Base-by-base conservation (phyloP, 1,140 invertebrate genomes). In the Chionoecetes opilio region DNA sequence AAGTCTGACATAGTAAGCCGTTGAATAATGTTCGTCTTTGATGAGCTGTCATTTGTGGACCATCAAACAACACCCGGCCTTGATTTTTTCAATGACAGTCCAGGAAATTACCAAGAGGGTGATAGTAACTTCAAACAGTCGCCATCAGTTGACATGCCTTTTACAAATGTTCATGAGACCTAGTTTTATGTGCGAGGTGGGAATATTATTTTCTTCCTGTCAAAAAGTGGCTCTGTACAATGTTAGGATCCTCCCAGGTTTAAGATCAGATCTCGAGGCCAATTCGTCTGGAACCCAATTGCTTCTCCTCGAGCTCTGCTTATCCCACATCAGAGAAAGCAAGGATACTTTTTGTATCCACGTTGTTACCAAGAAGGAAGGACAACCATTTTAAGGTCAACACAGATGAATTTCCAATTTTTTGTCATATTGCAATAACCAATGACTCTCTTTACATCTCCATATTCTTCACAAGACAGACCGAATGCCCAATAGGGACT, bases 111-210 rank as follows among this genome's bases (percentile, higher is more conserved):
- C 6, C 31, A n/a, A 14, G 0, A 41, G 11, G 32, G 84, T n/a
- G 35, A 53, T n/a, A n/a, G n/a, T n/a, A n/a, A 92, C 91, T 32
- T 93, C 3, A 93, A 85, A 46, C 41, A 32, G 35, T 32, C 3
- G 5, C 31, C 92, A 31, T 21, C 17, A 41, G 35, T 93, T 34
- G 82, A 3, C 82, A 93, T 29, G 21, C 34, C 91, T 75, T 92
- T 92, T 29, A 38, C 34, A 41, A 92, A 92, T 5, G 11, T 41
- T 90, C 29, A 90, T 90, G 29, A 90, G 41, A 35, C 41, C 88
- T 41, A 90, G 88, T 90, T 90, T 90, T 14, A 90, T 90, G 88
- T 90, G 88, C 35, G 38, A 90, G 88, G 88, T 90, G 88, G 88
- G 34, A 90, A 31, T 46, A 90, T 38, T 29, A 90, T 46, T 46